phyloP scores from a whole-genome alignment of 2,797 vertebrate species.

The Molossus alvarezi region DNA sequence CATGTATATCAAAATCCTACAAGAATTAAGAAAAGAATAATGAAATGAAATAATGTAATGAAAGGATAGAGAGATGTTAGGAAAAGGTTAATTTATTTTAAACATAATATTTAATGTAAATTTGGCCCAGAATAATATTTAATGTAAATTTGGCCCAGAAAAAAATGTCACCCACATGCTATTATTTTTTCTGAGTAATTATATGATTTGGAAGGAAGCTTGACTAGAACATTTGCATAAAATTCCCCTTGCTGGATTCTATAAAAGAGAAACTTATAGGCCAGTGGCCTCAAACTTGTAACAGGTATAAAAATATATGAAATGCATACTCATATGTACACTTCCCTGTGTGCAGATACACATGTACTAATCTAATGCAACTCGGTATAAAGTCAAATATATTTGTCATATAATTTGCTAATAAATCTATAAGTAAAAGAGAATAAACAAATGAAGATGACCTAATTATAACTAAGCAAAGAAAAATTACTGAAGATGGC shows the following conservation, averaged over 20 bases:
- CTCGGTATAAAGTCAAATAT: neutral
- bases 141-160: neutral
- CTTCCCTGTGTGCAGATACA: neutral
- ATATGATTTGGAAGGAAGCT: neutral
- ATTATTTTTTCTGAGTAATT: neutral
- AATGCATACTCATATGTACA: neutral
- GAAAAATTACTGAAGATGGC: neutral
- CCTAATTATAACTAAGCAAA: constrained; percentile 16
- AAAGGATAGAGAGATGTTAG: neutral
- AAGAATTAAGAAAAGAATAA: neutral
- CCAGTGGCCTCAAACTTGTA: neutral
- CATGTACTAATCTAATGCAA: neutral
- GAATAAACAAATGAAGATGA: neutral
- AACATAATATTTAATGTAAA: neutral
- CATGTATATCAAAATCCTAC: neutral
- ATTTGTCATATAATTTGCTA: neutral
- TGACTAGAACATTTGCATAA: neutral
- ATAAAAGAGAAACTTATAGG: neutral
- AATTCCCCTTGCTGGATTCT: neutral
- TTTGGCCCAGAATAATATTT: neutral
- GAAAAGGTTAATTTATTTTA: neutral
- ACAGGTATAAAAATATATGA: neutral
- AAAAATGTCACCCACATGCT: neutral
- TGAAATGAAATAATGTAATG: neutral
- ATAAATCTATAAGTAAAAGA: neutral